phyloP scores from a whole-genome alignment of 2,888 invertebrate species.

The Acanthosepion lycidas region DNA sequence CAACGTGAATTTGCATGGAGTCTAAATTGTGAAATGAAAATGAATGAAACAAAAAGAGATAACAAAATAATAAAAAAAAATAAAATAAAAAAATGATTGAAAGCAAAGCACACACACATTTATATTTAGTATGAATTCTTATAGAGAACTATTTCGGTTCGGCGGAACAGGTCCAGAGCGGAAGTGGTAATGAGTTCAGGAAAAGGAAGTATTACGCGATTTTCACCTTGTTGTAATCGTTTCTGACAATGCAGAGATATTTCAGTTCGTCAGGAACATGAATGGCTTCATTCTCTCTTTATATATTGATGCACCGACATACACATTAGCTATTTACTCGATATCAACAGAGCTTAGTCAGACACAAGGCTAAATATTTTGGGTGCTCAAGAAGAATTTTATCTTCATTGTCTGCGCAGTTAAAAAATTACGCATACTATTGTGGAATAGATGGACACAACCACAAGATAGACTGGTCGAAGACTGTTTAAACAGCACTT shows the following conservation, averaged over 20 bases:
- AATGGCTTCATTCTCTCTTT: background rate
- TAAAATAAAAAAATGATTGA: background rate
- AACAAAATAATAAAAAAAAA: background rate
- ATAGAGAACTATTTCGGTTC: background rate
- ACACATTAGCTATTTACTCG: too few species aligned
- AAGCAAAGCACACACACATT: background rate
- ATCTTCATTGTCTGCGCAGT: too few species aligned
- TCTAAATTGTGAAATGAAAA: background rate
- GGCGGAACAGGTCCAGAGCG: conserved; percentile 14
- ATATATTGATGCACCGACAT: too few species aligned
- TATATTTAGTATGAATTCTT: background rate
- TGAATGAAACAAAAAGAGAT: background rate
- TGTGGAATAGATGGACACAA: too few species aligned
- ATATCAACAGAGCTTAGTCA: background rate
- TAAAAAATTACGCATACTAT: too few species aligned
- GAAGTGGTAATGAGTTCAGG: background rate
- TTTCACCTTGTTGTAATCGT: background rate
- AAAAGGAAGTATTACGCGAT: conserved; percentile 5
- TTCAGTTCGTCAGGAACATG: background rate
- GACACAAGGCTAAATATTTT: background rate
- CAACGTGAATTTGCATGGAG: background rate
- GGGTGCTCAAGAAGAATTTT: too few species aligned
- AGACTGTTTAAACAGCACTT: too few species aligned
- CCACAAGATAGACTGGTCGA: too few species aligned
- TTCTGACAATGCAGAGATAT: background rate